Base-by-base conservation (phyloP, 2,797 vertebrate species). In the Sebastes taczanowskii region DNA sequence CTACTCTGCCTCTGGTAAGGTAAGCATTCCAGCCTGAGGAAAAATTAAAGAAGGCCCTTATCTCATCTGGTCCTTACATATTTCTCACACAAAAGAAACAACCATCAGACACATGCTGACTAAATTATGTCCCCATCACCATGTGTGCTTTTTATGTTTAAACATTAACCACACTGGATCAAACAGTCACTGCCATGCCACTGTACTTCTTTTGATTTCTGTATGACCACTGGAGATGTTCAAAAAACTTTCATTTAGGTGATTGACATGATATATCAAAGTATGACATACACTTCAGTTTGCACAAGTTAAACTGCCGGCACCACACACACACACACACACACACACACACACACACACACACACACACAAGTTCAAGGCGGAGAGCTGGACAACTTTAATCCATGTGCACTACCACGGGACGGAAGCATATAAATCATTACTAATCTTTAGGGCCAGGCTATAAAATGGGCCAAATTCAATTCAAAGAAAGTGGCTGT, bases 341-440 rank as follows among this genome's bases (percentile, higher is more conserved):
- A 75, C 80, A 89, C 78, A 59, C 46, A 68, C 42, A 74, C 71
- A 75, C 67, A 23, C 23, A 23, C 23, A 23, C 23, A 23, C 23
- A 23, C 78, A 59, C 46, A 68, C 42, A 74, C 71, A 75, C 80
- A 89, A 56, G 77, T 86, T 92, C 70, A 89, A 87, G 82, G 73
- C 29, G 93, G 94, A 96, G 92, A 94, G 95, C 94, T 95, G 95
- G 94, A 95, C 93, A 95, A 94, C 95, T 95, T 97, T 97, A 97
- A 97, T 97, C 96, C 95, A 94, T 91, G 94, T 91, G 92, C 96
- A 96, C 96, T 95, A 96, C 95, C 95, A 96, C 95, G 96, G 95
- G 95, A 96, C 95, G 94, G 96, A 96, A 97, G 95, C 94, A 93
- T 96, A 96, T 98, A 97, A 97, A 97, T 98, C 96, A 97, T 95